Evolutionary conservation across 1,140 invertebrate species (phyloP).

Genomic region (Leptinotarsa defecta): DNA sequence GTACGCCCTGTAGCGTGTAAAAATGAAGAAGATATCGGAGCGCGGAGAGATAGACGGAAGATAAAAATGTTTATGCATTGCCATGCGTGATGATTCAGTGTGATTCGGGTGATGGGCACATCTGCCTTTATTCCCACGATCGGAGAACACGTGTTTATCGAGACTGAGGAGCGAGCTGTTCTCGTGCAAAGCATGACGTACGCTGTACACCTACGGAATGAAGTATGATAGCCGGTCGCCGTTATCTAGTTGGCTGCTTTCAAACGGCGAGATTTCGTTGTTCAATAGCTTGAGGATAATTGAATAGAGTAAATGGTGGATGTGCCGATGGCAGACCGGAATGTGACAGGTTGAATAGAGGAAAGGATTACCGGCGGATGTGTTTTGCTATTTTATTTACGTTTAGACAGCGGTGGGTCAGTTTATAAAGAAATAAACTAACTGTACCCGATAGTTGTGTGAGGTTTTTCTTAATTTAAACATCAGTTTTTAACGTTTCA

Average conservation of each 20-base stretch:
- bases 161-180: conserved; percentile 18
- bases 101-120: conserved; percentile 24
- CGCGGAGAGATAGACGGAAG: conserved; percentile 10
- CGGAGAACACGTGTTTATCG: conserved; percentile 36
- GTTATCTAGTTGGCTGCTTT: not conserved
- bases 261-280: not conserved
- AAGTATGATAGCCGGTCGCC: not conserved
- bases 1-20: conserved; percentile 9
- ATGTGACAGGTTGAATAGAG: not conserved
- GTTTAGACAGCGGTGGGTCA: no score
- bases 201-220: conserved; percentile 19
- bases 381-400: no score
- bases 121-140: conserved; percentile 42
- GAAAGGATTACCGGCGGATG: no score
- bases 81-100: conserved; percentile 30
- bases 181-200: conserved; percentile 26
- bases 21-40: conserved; percentile 17
- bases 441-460: no score
- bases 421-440: no score
- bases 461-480: no score
- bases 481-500: no score
- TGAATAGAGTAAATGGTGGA: conserved; percentile 2
- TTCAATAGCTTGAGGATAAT: not conserved
- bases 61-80: conserved; percentile 31
- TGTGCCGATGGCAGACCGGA: not conserved